Conservation (phyloP, 37 sponge, comb jelly and placozoan genomes). For the Petrosia ficiformis region DNA sequence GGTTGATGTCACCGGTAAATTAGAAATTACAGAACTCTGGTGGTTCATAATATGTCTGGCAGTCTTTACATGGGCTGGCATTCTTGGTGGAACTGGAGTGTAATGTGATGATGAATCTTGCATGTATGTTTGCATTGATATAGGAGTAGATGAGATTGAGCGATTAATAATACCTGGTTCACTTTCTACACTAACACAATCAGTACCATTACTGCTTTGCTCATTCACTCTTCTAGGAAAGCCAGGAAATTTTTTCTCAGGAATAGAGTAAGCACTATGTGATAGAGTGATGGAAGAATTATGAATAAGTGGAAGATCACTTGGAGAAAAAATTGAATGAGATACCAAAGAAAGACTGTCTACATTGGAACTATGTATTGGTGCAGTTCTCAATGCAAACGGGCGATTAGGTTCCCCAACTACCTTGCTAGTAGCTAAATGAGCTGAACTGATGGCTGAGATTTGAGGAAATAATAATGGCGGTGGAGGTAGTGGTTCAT, state of each 20-base stretch:
- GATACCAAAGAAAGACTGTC: not conserved
- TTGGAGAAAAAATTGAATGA: not conserved
- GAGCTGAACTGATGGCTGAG: too few species aligned
- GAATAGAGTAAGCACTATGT: not conserved
- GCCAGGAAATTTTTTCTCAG: too few species aligned
- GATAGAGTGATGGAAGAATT: not conserved
- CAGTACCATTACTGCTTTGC: too few species aligned
- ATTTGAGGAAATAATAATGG: too few species aligned
- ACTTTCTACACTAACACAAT: too few species aligned
- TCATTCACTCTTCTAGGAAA: not conserved
- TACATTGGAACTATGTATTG: not conserved
- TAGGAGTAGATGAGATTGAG: not conserved
- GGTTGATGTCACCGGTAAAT: not conserved
- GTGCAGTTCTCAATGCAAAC: not conserved
- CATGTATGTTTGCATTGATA: not conserved
- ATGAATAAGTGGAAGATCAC: not conserved
- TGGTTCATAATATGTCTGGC: too few species aligned
- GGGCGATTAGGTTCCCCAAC: not conserved
- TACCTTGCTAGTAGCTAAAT: too few species aligned
- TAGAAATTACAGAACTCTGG: not conserved
- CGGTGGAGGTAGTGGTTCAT: too few species aligned
- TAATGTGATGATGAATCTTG: not conserved
- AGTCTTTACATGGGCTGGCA: constrained; percentile 24
- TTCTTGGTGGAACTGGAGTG: not conserved
- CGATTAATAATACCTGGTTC: too few species aligned